phyloP scores from a whole-genome alignment of 2,113 vertebrate genomes.

The Callipepla californica region DNA sequence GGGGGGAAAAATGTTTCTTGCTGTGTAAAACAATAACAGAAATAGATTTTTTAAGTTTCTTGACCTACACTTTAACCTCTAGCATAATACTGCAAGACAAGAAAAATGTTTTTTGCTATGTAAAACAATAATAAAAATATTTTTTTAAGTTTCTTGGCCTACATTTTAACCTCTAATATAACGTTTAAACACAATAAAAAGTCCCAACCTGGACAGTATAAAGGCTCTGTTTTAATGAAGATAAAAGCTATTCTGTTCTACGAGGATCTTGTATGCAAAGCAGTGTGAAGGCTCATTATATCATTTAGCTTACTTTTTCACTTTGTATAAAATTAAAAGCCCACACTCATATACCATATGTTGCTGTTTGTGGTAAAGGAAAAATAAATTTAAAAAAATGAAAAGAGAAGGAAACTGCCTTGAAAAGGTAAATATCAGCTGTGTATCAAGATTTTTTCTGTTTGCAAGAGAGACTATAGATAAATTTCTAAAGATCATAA shows the following conservation, averaged over 20 bases:
- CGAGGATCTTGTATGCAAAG: background rate
- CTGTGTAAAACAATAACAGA: background rate
- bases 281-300: rapidly evolving
- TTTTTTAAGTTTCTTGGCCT: background rate
- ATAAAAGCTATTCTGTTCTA: background rate
- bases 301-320: background rate
- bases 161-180: background rate
- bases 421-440: background rate
- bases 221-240: background rate
- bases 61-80: background rate
- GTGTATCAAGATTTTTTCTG: background rate
- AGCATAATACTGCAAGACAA: background rate
- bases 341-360: rapidly evolving
- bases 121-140: background rate
- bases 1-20: rapidly evolving
- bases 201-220: background rate
- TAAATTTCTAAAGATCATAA: background rate
- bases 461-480: background rate
- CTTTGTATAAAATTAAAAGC: background rate
- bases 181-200: background rate
- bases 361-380: background rate
- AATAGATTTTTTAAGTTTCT: background rate
- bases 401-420: rapidly evolving
- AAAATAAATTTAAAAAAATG: background rate
- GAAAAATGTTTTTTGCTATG: rapidly evolving